Evolutionary conservation across 2,797 vertebrate genomes (phyloP).

Genomic region (Pyrocephalus nanus): DNA sequence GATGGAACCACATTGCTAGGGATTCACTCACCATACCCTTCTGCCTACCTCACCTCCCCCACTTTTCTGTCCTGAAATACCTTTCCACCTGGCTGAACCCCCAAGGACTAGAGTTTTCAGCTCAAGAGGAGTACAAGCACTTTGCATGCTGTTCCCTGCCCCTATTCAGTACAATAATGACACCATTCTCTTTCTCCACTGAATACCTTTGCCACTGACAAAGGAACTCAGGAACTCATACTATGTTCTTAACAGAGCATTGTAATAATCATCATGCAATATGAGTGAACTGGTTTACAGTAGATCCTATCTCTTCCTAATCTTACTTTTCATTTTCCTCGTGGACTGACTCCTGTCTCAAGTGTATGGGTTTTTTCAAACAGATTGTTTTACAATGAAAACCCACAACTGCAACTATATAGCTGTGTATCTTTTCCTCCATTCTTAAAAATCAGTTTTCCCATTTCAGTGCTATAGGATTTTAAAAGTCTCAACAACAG

Average conservation of each 20-base stretch:
- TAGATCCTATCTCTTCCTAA: not conserved
- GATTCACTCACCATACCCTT: not conserved
- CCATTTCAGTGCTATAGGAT: not conserved
- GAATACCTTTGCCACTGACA: not conserved
- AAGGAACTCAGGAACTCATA: not conserved
- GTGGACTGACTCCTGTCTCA: not conserved
- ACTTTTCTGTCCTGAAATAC: not conserved
- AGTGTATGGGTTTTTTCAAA: not conserved
- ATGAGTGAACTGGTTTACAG: not conserved
- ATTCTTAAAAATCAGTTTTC: conserved; percentile 4
- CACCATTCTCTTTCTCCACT: not conserved
- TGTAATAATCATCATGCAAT: not conserved
- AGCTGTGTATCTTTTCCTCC: not conserved
- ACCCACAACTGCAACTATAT: not conserved
- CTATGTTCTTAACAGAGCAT: not conserved
- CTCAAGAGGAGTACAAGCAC: not conserved
- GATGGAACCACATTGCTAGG: not conserved
- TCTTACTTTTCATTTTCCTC: not conserved
- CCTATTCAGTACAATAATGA: too few relatives aligned
- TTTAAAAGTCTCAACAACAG: conserved; percentile 17
- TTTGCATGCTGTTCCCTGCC: not conserved
- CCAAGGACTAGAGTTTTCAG: not conserved
- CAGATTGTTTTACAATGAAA: not conserved
- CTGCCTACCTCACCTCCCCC: not conserved
- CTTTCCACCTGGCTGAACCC: conserved; percentile 10